Evolutionary conservation across 2,113 vertebrate species (phyloP), one percentile per base, ranked within the genome.

Genomic region (Fulica atra): DNA sequence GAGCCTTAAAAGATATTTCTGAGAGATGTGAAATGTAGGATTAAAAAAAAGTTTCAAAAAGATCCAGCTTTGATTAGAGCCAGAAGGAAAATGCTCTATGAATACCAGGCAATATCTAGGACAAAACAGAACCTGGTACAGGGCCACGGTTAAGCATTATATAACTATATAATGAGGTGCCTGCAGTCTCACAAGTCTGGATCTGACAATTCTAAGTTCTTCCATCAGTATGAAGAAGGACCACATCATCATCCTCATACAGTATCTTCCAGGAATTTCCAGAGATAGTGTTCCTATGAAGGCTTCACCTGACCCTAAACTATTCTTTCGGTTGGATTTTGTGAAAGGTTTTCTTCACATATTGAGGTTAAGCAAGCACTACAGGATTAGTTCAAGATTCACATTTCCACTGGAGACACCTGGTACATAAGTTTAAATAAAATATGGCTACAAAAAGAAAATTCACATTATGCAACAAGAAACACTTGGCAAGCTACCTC

Each of bases 1-100:
- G 60, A 91, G 57, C 59, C 61, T 91, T 76, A 85, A 88, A 71
- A 89, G 73, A 88, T 25, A 65, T 85, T 87, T 84, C 81, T 83
- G 64, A 76, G 21, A 69, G 63, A 90, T 26, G 20, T 54, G 83
- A 95, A 94, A 40, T 61, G 31, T 6, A 46, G 54, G 28, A 42
- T 31, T 79, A 66, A 48, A 40, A 26, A n/a, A 48, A 51, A 81
- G 48, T 66, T 72, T 40, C 61, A 76, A 72, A 86, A 68, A 86
- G 35, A 87, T 78, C 13, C 60, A 60, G 28, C 51, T 86, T 76
- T 66, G 68, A 66, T 51, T 94, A 61, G 76, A 50, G 35, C 59
- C 59, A 89, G 59, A 88, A 95, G 50, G 57, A 64, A 90, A 86
- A 86, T 33, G 6, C 18, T 51, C 5, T 4, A 3, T 36, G 40